These are phyloP conservation scores for Casuarius casuarius DNA, from an alignment of 2,113 vertebrate genomes.

Conservation along the genomic window DNA sequence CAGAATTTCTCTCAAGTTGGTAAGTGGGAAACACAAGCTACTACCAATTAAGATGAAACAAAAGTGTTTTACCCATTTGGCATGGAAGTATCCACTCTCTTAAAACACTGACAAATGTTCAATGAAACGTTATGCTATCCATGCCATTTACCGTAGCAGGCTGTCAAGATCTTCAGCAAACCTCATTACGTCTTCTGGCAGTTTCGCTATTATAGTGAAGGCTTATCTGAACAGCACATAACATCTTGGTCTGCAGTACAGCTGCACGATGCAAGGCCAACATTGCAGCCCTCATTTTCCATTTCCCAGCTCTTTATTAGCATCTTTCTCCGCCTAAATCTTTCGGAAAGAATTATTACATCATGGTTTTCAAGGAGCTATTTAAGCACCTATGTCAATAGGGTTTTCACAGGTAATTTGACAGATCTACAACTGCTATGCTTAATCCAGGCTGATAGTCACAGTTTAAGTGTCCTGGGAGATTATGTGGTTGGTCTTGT, in stretches of 20 bases:
- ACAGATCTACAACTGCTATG: neutral
- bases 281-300: neutral
- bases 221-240: neutral
- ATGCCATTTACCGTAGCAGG: neutral
- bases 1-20: neutral
- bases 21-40: neutral
- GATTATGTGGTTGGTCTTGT: neutral
- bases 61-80: slow-evolving; percentile 7
- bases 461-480: neutral
- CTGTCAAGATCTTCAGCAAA: slow-evolving; percentile 10
- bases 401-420: neutral
- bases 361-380: neutral
- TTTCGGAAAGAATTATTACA: slow-evolving; percentile 26
- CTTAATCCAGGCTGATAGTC: neutral
- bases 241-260: neutral
- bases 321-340: neutral
- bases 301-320: slow-evolving; percentile 3
- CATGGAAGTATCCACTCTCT: neutral
- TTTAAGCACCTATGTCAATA: neutral
- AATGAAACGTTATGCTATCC: neutral
- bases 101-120: neutral
- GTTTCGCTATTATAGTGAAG: neutral
- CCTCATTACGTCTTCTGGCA: neutral
- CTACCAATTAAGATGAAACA: neutral
- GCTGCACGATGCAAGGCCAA: slow-evolving; percentile 4